Base-by-base conservation (phyloP, 2,113 vertebrate genomes). In the Labeo catla region DNA sequence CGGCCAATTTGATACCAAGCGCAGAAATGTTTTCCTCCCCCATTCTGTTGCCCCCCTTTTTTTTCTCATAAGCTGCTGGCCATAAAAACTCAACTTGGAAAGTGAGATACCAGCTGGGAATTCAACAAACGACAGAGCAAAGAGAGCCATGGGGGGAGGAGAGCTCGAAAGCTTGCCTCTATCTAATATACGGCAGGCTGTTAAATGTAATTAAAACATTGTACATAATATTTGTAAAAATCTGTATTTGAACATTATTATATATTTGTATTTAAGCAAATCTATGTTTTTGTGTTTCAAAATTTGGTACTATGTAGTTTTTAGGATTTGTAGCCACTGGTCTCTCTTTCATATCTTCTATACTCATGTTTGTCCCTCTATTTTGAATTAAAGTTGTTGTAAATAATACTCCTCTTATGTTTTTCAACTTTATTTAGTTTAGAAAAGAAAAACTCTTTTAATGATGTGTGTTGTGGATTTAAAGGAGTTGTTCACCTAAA, bases 141-240 rank as follows among this genome's bases (percentile, higher is more conserved):
- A 82, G 45, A 68, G 87, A 86, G 52, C 12, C 59, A 43, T 23
- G 73, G 72, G 47, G 87, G 82, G 86, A 84, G 34, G 76, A 84
- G 21, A 36, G 76, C 65, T 49, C 8, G 13, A 85, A 54, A 68
- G 13, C 89, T 88, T 86, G 90, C 91, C 91, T 28, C 28, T 28
- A 91, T 76, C 36, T 72, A 59, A 54, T 81, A 61, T 79, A 83
- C 61, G 78, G 39, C 81, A 59, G 72, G 63, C 89, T 88, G 90
- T 90, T 91, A 93, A 93, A 93, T 92, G 89, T 90, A 92, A 89
- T 91, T 87, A 86, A 91, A 77, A 47, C 85, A 89, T 81, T 98
- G 97, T 98, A 97, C 95, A 98, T 98, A 98, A 92, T 92, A 92
- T 95, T 95, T 97, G 96, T 97, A 95, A 93, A 93, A 91, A 86